A percentile compares a stretch with the other conserved stretches of the same genome.
phyloP scores from a whole-genome alignment of 2,113 vertebrate genomes.

The Antechinus flavipes region DNA sequence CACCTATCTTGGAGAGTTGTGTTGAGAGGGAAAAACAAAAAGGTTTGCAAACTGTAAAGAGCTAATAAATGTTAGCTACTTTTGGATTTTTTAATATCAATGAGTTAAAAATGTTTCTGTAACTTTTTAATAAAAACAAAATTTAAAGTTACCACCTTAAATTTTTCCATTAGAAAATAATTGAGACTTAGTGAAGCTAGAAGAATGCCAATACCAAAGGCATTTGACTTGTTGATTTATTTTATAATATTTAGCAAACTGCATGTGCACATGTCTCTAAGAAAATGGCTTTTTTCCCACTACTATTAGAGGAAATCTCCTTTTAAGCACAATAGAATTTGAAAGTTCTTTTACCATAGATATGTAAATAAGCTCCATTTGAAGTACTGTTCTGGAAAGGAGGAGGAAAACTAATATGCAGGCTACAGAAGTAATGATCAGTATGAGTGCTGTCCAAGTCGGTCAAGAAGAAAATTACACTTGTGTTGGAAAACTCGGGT shows the following conservation, averaged over 20 bases:
- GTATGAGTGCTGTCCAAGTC: constrained; percentile 80
- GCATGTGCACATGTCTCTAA: background rate
- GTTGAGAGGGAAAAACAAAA: background rate
- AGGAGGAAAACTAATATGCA: constrained; percentile 82
- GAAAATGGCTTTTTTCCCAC: background rate
- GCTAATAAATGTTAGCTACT: background rate
- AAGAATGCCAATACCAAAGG: constrained; percentile 35
- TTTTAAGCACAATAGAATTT: constrained; percentile 22
- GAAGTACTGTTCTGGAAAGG: constrained; percentile 74
- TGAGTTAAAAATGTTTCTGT: background rate
- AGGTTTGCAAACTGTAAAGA: background rate
- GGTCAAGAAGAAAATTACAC: constrained; percentile 81
- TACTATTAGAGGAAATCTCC: background rate
- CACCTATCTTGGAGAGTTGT: background rate
- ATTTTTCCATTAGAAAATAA: constrained; percentile 44
- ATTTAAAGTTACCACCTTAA: background rate
- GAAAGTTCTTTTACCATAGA: constrained; percentile 83
- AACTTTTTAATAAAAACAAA: background rate
- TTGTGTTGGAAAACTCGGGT: constrained; percentile 65
- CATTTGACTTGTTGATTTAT: constrained; percentile 9
- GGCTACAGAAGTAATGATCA: constrained; percentile 79
- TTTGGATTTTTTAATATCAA: background rate
- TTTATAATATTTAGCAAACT: constrained; percentile 57
- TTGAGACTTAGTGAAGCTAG: background rate
- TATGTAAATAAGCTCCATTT: constrained; percentile 80